A percentile compares a stretch with the other conserved stretches of the same genome.
These are phyloP conservation scores for Prionchulus punctatus DNA, from an alignment of 2,888 invertebrate species.

Conservation along the genomic window DNA sequence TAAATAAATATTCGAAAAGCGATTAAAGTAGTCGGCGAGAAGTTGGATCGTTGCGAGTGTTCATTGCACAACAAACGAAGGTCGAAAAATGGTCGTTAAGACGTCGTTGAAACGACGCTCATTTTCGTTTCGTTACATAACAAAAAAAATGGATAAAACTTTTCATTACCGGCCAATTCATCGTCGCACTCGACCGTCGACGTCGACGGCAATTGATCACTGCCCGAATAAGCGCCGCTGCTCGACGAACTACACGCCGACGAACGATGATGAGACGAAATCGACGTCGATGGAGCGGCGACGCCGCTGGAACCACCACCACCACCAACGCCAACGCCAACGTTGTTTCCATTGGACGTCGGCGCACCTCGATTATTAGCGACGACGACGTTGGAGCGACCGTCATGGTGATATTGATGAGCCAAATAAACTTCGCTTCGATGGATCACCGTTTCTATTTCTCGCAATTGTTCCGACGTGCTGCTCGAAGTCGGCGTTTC, in stretches of 20 bases:
- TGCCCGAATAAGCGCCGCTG: neutral
- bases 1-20: too few relatives aligned
- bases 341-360: neutral
- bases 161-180: neutral
- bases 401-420: neutral
- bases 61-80: too few relatives aligned
- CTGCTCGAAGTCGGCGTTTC: neutral
- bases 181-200: neutral
- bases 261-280: neutral
- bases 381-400: neutral
- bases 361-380: neutral
- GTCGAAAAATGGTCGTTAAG: too few relatives aligned
- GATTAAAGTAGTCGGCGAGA: too few relatives aligned
- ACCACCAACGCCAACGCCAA: neutral
- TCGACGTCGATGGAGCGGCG: too few relatives aligned
- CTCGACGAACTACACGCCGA: neutral
- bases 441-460: neutral
- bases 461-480: neutral
- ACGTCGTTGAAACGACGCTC: too few relatives aligned
- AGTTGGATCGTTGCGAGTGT: too few relatives aligned
- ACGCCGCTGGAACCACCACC: neutral
- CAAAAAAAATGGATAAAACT: too few relatives aligned
- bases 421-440: neutral
- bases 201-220: neutral
- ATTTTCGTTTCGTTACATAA: too few relatives aligned